These are phyloP conservation scores for Misgurnus mizolepis DNA, from an alignment of 2,113 vertebrate genomes.

Conservation along the genomic window DNA sequence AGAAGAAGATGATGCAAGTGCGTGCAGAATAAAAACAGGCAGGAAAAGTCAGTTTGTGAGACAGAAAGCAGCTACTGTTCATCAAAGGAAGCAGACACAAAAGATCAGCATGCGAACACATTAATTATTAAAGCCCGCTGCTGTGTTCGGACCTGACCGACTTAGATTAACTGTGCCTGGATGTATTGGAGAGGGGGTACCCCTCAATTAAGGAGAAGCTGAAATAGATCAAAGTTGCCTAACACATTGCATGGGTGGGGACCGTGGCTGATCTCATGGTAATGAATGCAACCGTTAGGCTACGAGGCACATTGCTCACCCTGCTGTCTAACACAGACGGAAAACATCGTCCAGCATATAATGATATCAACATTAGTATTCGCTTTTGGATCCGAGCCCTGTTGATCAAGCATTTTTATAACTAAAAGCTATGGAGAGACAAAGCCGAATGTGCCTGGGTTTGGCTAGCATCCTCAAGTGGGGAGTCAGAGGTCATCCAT, in stretches of 20 bases:
- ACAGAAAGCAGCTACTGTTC: constrained; percentile 35
- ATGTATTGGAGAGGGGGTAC: constrained; percentile 41
- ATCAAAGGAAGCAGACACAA: constrained; percentile 55
- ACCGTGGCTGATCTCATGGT: neutral
- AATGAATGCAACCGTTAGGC: constrained; percentile 34
- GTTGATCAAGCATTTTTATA: constrained; percentile 13
- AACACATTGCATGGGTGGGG: constrained; percentile 38
- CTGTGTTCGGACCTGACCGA: constrained; percentile 56
- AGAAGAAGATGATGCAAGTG: neutral
- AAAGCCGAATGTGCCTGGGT: neutral
- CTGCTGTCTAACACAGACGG: neutral
- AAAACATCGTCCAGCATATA: constrained; percentile 1
- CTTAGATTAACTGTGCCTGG: constrained; percentile 40
- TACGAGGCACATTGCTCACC: constrained; percentile 10
- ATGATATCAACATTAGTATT: constrained; percentile 34
- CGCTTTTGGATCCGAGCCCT: neutral
- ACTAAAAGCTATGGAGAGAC: neutral
- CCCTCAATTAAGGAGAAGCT: constrained; percentile 39
- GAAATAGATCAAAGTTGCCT: constrained; percentile 43
- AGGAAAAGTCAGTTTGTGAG: constrained; percentile 23
- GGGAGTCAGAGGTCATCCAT: neutral
- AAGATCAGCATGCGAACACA: constrained; percentile 64
- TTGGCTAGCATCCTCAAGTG: neutral
- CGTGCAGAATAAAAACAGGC: constrained; percentile 7
- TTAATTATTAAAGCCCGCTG: constrained; percentile 68